Evolutionary conservation across 2,113 vertebrate genomes (phyloP).

Genomic region (Istiophorus platypterus): DNA sequence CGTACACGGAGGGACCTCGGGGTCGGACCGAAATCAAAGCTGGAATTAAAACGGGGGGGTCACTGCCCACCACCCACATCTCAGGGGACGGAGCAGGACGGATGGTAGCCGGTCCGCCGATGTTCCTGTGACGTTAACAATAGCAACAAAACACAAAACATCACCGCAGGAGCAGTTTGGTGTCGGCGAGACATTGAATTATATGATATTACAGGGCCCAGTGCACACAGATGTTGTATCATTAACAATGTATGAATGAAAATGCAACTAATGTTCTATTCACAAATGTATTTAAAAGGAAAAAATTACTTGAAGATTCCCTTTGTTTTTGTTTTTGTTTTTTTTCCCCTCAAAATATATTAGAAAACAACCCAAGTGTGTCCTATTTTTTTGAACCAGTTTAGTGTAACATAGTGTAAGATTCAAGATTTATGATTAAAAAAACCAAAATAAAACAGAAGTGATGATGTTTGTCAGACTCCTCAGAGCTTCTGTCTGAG

Average conservation of each 20-base stretch:
- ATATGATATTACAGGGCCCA: conserved; percentile 26
- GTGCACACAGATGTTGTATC: conserved; percentile 38
- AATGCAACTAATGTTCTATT: conserved; percentile 2
- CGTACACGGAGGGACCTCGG: conserved; percentile 16
- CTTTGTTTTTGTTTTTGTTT: background rate
- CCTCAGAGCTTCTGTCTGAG: conserved; percentile 1
- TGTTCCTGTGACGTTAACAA: conserved; percentile 31
- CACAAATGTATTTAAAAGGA: background rate
- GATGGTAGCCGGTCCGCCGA: background rate
- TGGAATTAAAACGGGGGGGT: conserved; percentile 24
- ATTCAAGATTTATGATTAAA: conserved; percentile 28
- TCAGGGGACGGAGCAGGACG: conserved; percentile 11
- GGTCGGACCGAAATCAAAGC: conserved; percentile 36
- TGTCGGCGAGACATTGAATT: conserved; percentile 1
- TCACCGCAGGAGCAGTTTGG: background rate
- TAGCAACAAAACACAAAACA: conserved; percentile 21
- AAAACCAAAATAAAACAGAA: no score
- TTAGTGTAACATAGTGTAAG: background rate
- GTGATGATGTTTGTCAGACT: conserved; percentile 2
- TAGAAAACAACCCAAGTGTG: conserved; percentile 6
- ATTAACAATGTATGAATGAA: conserved; percentile 28
- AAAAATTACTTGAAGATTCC: background rate
- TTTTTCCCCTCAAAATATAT: background rate
- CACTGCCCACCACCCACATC: conserved; percentile 6
- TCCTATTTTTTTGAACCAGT: conserved; percentile 12